Conservation (phyloP, 2,797 vertebrate genomes). For the Leucoraja ocellata region DNA sequence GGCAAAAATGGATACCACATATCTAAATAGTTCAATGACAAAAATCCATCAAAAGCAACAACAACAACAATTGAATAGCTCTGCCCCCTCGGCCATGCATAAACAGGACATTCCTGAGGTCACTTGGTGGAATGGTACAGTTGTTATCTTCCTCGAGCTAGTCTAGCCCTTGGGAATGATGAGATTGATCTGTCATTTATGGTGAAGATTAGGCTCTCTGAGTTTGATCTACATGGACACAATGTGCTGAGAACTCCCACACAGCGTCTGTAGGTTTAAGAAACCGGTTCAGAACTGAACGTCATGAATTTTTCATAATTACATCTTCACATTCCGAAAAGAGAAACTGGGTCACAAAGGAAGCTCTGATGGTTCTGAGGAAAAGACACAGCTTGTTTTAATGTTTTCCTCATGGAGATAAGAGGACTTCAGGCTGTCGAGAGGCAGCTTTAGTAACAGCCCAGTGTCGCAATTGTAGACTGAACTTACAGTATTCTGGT, state of each 20-base stretch:
- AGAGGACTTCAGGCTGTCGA: background rate
- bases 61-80: background rate
- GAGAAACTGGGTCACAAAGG: background rate
- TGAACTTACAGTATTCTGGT: background rate
- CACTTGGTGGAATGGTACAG: background rate
- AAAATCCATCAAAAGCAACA: slow-evolving; percentile 30
- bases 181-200: slow-evolving; percentile 33
- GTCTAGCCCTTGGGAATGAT: slow-evolving; percentile 26
- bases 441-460: background rate
- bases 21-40: slow-evolving; percentile 18
- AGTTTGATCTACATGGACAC: slow-evolving; percentile 10
- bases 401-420: background rate
- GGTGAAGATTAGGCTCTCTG: background rate
- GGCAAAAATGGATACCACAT: background rate
- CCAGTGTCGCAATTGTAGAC: background rate
- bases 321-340: slow-evolving; percentile 22
- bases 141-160: slow-evolving; percentile 11
- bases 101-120: slow-evolving; percentile 26
- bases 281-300: slow-evolving; percentile 28
- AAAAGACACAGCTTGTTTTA: background rate
- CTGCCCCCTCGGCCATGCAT: background rate
- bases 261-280: slow-evolving; percentile 19
- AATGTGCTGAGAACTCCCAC: slow-evolving; percentile 24
- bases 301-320: slow-evolving; percentile 29
- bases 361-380: slow-evolving; percentile 8